These are phyloP conservation scores for Drymodes brunneopygia DNA, from an alignment of 2,113 vertebrate genomes.

Conservation along the genomic window DNA sequence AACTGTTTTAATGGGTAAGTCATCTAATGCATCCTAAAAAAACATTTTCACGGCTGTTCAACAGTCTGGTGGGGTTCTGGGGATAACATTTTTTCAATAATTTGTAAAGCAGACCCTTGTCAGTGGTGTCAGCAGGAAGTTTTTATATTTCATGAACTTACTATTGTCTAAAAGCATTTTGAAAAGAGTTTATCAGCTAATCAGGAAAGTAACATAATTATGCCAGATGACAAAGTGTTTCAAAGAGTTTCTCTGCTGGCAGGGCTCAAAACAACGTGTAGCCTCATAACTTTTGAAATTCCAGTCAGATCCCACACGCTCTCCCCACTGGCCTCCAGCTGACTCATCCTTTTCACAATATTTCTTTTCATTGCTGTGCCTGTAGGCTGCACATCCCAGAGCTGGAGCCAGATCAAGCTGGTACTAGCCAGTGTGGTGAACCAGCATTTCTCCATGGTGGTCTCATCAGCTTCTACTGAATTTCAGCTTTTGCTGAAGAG, in stretches of 20 bases:
- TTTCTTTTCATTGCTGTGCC: conserved; percentile 52
- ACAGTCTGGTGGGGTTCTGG: not conserved
- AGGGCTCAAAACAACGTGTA: conserved; percentile 27
- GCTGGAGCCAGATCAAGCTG: conserved; percentile 1
- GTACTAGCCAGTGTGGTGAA: not conserved
- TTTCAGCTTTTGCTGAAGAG: not conserved
- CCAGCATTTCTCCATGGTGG: not conserved
- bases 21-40: not conserved
- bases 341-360: conserved; percentile 62
- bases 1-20: not conserved
- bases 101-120: fast-evolving
- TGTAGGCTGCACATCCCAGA: conserved; percentile 2
- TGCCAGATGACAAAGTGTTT: conserved; percentile 19
- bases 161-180: conserved; percentile 39
- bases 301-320: conserved; percentile 9
- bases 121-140: not conserved
- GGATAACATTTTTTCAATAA: not conserved
- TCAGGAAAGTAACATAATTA: conserved; percentile 16
- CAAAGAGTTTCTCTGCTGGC: conserved; percentile 5
- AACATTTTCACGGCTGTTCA: not conserved
- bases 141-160: not conserved
- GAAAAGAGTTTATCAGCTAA: conserved; percentile 9
- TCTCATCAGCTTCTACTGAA: not conserved
- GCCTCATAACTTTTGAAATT: conserved; percentile 54
- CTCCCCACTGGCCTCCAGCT: conserved; percentile 37